These are phyloP conservation scores for Siderastrea siderea DNA, from an alignment of 92 coral and sea anemone genomes.

Conservation along the genomic window DNA sequence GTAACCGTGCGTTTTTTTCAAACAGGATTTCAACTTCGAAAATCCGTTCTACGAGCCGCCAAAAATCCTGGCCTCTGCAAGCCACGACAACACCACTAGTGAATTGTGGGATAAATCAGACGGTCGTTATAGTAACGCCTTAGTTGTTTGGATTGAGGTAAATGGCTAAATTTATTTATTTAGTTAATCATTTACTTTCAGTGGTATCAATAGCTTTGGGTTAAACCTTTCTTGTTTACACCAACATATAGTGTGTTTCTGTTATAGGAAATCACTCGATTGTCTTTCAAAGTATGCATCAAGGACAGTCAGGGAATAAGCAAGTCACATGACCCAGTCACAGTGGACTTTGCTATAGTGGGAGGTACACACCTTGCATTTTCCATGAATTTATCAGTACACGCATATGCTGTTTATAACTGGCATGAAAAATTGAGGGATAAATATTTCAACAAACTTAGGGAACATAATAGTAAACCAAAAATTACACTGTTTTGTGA, in stretches of 20 bases:
- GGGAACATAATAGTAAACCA: too few relatives aligned
- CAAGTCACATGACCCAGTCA: slow-evolving; percentile 57
- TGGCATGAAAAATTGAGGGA: too few relatives aligned
- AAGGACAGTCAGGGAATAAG: slow-evolving; percentile 72
- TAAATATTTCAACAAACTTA: too few relatives aligned
- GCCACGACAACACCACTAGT: slow-evolving; percentile 32
- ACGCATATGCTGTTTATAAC: too few relatives aligned
- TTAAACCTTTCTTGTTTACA: too few relatives aligned
- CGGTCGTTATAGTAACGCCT: slow-evolving; percentile 58
- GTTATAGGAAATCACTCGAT: slow-evolving; percentile 32
- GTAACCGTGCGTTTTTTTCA: too few relatives aligned
- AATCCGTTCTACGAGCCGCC: slow-evolving; percentile 62
- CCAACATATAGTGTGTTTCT: too few relatives aligned
- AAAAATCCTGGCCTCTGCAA: slow-evolving; percentile 14
- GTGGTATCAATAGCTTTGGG: too few relatives aligned
- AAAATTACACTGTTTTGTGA: too few relatives aligned
- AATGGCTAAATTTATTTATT: too few relatives aligned
- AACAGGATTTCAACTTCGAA: slow-evolving; percentile 28
- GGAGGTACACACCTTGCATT: slow-evolving; percentile 51
- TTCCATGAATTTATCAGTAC: too few relatives aligned
- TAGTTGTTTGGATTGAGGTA: slow-evolving; percentile 69
- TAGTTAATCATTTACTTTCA: too few relatives aligned
- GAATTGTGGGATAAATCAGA: slow-evolving; percentile 23
- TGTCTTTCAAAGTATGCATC: slow-evolving; percentile 65
- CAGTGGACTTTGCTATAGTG: slow-evolving; percentile 65